phyloP scores from a whole-genome alignment of 2,797 vertebrate genomes.

The Onychomys leucogaster region DNA sequence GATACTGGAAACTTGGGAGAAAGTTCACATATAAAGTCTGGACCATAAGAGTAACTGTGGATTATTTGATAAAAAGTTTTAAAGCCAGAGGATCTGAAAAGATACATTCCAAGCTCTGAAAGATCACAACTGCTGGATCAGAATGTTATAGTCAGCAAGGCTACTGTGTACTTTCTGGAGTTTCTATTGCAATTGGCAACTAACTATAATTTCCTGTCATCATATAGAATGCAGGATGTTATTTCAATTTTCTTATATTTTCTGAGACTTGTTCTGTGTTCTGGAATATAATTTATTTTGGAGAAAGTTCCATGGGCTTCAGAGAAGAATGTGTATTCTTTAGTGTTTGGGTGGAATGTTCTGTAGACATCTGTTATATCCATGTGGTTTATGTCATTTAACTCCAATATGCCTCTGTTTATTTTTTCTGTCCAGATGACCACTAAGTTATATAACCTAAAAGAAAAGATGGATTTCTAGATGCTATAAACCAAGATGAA shows the following conservation, averaged over 20 bases:
- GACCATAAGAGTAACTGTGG: not conserved
- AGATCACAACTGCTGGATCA: not conserved
- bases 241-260: not conserved
- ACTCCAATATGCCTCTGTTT: not conserved
- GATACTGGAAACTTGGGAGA: not conserved
- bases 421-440: not conserved
- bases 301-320: not conserved
- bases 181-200: not conserved
- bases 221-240: not conserved
- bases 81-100: not conserved
- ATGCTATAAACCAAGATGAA: not conserved
- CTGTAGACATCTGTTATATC: not conserved
- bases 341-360: slow-evolving; percentile 6
- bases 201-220: not conserved
- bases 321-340: not conserved
- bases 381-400: not conserved
- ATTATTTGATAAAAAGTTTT: not conserved
- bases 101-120: not conserved
- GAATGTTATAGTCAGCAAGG: not conserved
- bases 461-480: not conserved
- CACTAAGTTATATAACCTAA: not conserved
- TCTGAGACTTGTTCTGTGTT: not conserved
- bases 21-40: not conserved
- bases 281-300: not conserved
- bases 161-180: not conserved